Conservation (phyloP, 1,140 invertebrate genomes). For the Saccostrea cuccullata region DNA sequence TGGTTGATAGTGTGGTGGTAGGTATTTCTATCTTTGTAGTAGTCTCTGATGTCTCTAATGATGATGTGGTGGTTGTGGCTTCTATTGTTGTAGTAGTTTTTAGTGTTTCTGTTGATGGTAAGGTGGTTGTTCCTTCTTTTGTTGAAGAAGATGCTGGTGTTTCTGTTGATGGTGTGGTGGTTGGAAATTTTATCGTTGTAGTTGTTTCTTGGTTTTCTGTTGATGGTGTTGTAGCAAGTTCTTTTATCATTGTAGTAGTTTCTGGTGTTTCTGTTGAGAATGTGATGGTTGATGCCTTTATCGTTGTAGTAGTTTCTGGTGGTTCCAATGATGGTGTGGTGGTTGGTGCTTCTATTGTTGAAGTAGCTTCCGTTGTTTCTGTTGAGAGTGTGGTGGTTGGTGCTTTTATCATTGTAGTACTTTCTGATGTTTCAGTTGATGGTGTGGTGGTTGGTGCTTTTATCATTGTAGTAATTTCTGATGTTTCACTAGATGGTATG, state of each 20-base stretch:
- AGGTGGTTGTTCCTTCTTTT: neutral
- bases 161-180: neutral
- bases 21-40: neutral
- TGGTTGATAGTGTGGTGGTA: too few species aligned
- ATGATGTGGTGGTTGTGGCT: neutral
- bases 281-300: neutral
- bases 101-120: neutral
- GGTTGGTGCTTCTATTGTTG: neutral
- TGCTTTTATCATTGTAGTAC: neutral
- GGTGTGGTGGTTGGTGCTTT: too few species aligned
- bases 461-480: too few species aligned
- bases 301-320: neutral
- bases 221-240: neutral
- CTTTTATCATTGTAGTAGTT: neutral
- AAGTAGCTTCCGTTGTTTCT: neutral
- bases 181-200: neutral
- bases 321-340: neutral
- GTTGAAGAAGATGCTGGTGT: neutral
- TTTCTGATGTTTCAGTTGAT: neutral
- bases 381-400: neutral
- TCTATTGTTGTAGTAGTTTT: neutral
- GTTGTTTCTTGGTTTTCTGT: neutral
- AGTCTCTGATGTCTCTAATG: neutral
- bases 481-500: too few species aligned
- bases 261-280: neutral